A percentile compares a stretch with the other conserved stretches of the same genome.
phyloP scores from a whole-genome alignment of 2,113 vertebrate genomes.

The Mirounga angustirostris region DNA sequence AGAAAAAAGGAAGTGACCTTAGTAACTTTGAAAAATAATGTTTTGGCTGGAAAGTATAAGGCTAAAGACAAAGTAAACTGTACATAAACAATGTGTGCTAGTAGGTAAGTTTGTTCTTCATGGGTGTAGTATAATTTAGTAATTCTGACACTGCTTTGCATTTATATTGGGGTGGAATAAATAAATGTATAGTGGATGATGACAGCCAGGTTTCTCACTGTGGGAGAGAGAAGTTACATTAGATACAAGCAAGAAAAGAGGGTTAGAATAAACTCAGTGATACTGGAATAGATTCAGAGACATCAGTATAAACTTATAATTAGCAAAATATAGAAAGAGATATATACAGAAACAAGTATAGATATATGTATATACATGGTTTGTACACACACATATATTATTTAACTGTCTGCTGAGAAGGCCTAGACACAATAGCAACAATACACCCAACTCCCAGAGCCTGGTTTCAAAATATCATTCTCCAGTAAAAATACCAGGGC shows the following conservation, averaged over 20 bases:
- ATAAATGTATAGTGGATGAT: neutral
- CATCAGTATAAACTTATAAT: neutral
- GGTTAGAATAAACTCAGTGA: neutral
- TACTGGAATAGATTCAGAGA: neutral
- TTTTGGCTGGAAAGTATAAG: neutral
- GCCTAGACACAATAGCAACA: neutral
- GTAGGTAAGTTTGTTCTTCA: neutral
- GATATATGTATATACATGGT: neutral
- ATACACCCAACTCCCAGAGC: neutral
- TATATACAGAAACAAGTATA: neutral
- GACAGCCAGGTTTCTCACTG: neutral
- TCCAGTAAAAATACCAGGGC: neutral
- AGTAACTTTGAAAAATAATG: neutral
- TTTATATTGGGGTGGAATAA: neutral
- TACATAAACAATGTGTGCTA: neutral
- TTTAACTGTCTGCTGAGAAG: neutral
- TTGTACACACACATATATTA: neutral
- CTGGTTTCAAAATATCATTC: neutral
- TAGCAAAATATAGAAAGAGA: neutral
- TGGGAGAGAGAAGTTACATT: neutral
- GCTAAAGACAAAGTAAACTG: neutral
- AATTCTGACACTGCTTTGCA: neutral
- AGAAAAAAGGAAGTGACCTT: neutral
- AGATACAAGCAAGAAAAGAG: neutral
- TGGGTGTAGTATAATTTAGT: neutral